Evolutionary conservation across 1,140 invertebrate species (phyloP), one percentile per base, ranked within the genome.

Genomic region (Cydia fagiglandana): DNA sequence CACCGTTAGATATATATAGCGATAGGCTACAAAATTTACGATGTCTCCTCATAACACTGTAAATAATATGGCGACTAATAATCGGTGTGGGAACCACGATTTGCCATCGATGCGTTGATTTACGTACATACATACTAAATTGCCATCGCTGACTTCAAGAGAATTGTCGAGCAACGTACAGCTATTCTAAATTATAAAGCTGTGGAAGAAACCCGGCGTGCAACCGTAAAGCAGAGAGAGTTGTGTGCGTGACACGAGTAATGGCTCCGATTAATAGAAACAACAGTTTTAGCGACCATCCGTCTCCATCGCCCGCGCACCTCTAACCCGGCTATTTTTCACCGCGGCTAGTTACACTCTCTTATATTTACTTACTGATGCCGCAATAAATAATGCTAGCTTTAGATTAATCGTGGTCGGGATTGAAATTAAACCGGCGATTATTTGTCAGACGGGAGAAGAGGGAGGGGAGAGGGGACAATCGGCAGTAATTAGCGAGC

Each of bases 361-460:
- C n/a, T 61, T 38, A 45, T 17, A 41, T 17, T 38, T 70, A 70
- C 34, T 28, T n/a, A 68, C 15, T 30, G 34, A 70, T 17, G n/a
- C n/a, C n/a, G 34, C 66, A 70, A 68, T 68, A 38, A 70, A 38
- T 68, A 68, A 38, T 70, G 30, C 30, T 10, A 70, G 28, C 30
- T 17, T 70, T 70, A 70, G 66, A 70, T 70, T 7, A 70, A 70
- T 70, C 66, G 34, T 70, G 66, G 30, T n/a, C n/a, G n/a, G n/a
- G 66, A 45, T 41, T 70, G 66, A 70, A 70, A 70, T 70, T 28
- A 41, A 66, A 20, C 30, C 38, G 17, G 7, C 34, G 66, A 41
- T 70, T 70, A 68, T 68, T 68, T 68, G 13, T n/a, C 20, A 3
- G 61, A 13, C 61, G 61, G 50, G 5, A 17, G 4, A n/a, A n/a